Evolutionary conservation across 2,797 vertebrate genomes (phyloP), one percentile per base, ranked within the genome.

Genomic region (Sebastes reedi): DNA sequence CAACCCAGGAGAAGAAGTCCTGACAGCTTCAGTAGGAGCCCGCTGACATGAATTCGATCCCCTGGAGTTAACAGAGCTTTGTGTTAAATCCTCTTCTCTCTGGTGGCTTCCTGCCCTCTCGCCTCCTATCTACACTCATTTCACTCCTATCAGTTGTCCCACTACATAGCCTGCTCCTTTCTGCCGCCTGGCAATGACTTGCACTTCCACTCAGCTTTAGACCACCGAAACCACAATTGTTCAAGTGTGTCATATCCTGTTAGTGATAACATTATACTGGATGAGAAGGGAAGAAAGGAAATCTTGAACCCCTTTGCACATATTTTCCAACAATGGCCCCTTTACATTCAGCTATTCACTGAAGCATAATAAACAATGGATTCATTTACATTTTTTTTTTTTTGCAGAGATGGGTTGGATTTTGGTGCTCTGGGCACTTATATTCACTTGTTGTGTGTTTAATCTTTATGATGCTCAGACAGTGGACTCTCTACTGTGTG

Each of bases 201-300:
- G 87, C 83, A 84, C 79, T 84, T 86, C 76, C 59, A 71, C 76
- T 66, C 25, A 29, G 70, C 75, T 60, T 67, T 69, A 65, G 61
- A 69, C 77, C 72, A 34, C 32, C 25, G 59, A 72, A 58, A 58
- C 72, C 86, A 80, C 66, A 29, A 79, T 42, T 76, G 59, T 50
- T 87, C 34, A 24, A 78, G 72, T 50, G 68, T 79, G 72, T 74
- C 55, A 72, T 25, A 70, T 86, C 85, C 79, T 86, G 81, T 65
- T 30, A 52, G 69, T 20, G 82, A 86, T 82, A 88, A 79, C 75
- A 8, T 86, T 80, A 75, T 20, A 61, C 82, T 32, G 70, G 67
- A 74, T 27, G 30, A 65, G 54, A 72, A 0, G 55, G 54, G 36
- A 66, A 81, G 67, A 77, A 72, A 65, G 72, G 70, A 78, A 84